A percentile compares a stretch with the other conserved stretches of the same genome.
Evolutionary conservation across 2,113 vertebrate species (phyloP).

Genomic region (Microcebus ravelobensis): DNA sequence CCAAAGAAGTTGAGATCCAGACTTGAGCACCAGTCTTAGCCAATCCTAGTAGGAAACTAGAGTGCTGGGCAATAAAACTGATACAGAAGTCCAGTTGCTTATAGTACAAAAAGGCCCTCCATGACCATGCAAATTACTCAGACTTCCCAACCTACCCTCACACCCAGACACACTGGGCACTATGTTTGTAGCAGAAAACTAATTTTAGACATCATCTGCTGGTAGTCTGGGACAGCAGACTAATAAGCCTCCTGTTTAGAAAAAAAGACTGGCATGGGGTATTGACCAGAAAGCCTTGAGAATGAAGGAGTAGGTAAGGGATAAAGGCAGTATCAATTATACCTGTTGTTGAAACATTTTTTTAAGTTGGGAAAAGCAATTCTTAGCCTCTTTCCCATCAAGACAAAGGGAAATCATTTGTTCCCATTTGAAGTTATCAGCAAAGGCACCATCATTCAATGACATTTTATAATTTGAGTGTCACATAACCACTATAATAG

Average conservation of each 20-base stretch:
- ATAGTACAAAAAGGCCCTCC: background rate
- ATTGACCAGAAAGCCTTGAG: background rate
- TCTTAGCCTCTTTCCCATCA: slow-evolving; percentile 40
- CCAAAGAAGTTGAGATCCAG: background rate
- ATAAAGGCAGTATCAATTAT: background rate
- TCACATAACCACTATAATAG: slow-evolving; percentile 19
- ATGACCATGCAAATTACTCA: background rate
- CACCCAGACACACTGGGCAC: background rate
- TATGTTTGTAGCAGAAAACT: background rate
- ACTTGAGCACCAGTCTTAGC: background rate
- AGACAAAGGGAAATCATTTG: slow-evolving; percentile 46
- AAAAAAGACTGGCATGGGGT: background rate
- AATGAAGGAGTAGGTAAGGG: background rate
- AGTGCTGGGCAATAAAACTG: background rate
- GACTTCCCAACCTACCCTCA: background rate
- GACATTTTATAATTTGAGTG: slow-evolving; percentile 43
- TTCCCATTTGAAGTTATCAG: slow-evolving; percentile 68
- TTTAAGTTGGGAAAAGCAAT: slow-evolving; percentile 47
- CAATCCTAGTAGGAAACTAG: background rate
- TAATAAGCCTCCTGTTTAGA: slow-evolving; percentile 18
- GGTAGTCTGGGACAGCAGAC: background rate
- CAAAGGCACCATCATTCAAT: slow-evolving; percentile 33
- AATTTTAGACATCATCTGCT: slow-evolving; percentile 20
- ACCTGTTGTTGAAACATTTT: slow-evolving; percentile 39
- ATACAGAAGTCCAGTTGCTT: background rate